Conservation (phyloP, 2,888 invertebrate species). For the Papilio protenor region DNA sequence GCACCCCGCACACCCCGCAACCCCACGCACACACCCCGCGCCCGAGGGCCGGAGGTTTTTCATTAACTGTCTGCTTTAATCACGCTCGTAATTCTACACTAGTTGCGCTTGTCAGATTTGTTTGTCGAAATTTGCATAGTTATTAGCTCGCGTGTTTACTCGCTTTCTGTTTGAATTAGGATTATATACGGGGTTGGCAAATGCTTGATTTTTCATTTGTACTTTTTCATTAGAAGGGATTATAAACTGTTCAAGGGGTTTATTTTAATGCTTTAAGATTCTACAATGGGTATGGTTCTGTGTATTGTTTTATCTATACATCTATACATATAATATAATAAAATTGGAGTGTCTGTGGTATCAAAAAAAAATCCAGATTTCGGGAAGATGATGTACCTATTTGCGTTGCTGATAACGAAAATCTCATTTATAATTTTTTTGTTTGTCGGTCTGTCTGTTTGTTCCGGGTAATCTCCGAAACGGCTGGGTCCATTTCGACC, state of each 20-base stretch:
- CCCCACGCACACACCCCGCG: constrained; percentile 7
- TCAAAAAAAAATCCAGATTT: too few relatives aligned
- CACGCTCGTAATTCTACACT: constrained; percentile 50
- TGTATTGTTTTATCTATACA: not conserved
- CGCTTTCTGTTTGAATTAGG: constrained; percentile 36
- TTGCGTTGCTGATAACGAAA: too few relatives aligned
- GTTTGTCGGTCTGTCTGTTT: too few relatives aligned
- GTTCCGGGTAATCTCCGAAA: too few relatives aligned
- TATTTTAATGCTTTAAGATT: constrained; percentile 19
- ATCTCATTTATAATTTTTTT: too few relatives aligned
- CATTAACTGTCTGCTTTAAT: constrained; percentile 41
- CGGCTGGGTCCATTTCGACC: too few relatives aligned
- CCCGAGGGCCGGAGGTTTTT: constrained; percentile 39
- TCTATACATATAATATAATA: too few relatives aligned
- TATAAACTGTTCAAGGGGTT: constrained; percentile 6
- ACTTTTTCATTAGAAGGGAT: constrained; percentile 39
- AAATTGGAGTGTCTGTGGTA: too few relatives aligned
- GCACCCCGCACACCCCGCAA: constrained; percentile 32
- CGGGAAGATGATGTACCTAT: too few relatives aligned
- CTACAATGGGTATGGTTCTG: not conserved
- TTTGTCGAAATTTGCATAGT: constrained; percentile 74
- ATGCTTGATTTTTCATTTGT: constrained; percentile 23
- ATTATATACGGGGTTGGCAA: constrained; percentile 10
- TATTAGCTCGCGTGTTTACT: constrained; percentile 54
- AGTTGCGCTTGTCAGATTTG: constrained; percentile 62